A percentile compares a stretch with the other conserved stretches of the same genome.
phyloP scores from a whole-genome alignment of 1,140 invertebrate species.

The Pseudomyrmex sp. region DNA sequence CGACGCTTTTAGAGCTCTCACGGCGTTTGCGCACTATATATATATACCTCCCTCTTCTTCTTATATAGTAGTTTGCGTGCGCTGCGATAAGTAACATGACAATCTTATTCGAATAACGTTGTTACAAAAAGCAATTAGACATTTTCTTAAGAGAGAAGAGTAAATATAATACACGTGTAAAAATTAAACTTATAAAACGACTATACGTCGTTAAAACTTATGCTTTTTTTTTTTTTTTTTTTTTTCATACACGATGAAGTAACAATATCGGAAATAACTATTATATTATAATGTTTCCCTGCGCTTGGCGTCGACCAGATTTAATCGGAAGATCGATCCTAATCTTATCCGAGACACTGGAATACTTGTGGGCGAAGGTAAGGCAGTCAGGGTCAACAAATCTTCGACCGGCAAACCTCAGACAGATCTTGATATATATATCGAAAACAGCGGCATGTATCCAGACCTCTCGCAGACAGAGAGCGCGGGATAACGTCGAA shows the following conservation, averaged over 20 bases:
- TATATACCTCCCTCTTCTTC: background rate
- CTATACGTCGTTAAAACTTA: too few relatives aligned
- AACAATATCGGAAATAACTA: background rate
- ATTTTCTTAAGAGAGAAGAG: too few relatives aligned
- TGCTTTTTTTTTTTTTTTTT: background rate
- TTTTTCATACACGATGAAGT: background rate
- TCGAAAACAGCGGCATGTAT: constrained; percentile 68
- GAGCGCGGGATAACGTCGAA: constrained; percentile 31
- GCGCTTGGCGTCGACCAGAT: constrained; percentile 9
- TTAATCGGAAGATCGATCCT: constrained; percentile 55
- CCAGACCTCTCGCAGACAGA: constrained; percentile 56
- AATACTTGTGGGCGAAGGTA: constrained; percentile 59
- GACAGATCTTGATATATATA: constrained; percentile 74
- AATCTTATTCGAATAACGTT: background rate
- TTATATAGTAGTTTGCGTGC: background rate
- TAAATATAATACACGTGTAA: too few relatives aligned
- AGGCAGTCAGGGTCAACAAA: constrained; percentile 59
- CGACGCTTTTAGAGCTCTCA: constrained; percentile 59
- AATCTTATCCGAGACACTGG: constrained; percentile 54
- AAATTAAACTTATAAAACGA: too few relatives aligned
- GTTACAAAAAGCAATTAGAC: background rate
- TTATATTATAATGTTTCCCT: constrained; percentile 4
- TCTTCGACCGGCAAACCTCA: constrained; percentile 68
- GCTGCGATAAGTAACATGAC: background rate
- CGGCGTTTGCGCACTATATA: background rate